These are phyloP conservation scores for Zoroaster sp. DNA, from an alignment of 53 echinoderm and acorn worm species.

Conservation along the genomic window DNA sequence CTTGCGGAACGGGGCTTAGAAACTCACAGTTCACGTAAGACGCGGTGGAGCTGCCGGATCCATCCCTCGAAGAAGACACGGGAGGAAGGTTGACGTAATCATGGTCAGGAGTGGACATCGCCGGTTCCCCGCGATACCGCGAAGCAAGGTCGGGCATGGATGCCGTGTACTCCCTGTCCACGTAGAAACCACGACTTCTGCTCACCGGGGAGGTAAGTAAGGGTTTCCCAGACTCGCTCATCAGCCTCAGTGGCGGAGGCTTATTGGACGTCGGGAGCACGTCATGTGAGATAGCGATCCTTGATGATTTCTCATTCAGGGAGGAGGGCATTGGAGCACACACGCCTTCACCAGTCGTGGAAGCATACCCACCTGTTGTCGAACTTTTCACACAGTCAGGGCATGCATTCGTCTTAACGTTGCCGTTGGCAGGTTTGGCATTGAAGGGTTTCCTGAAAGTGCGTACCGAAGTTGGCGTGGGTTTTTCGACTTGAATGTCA, in stretches of 20 bases:
- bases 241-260: conserved; percentile 23
- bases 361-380: neutral
- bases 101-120: neutral
- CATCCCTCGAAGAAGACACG: conserved; percentile 14
- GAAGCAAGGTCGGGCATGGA: conserved; percentile 44
- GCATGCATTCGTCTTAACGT: neutral
- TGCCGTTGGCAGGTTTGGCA: neutral
- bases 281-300: conserved; percentile 19
- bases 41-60: conserved; percentile 1
- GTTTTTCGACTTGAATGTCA: neutral
- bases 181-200: neutral
- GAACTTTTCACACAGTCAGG: neutral
- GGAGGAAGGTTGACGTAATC: conserved; percentile 54
- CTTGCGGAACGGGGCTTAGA: neutral
- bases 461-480: neutral
- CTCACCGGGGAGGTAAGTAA: neutral
- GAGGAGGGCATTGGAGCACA: neutral
- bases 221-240: neutral
- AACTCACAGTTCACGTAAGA: conserved; percentile 34
- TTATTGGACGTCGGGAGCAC: neutral
- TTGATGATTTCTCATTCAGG: too few species aligned
- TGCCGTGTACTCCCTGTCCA: conserved; percentile 29
- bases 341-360: neutral
- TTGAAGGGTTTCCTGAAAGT: conserved; percentile 26
- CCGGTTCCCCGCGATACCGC: neutral